Percentiles rank a stretch among this genome's conserved stretches.
phyloP scores from a whole-genome alignment of 2,888 invertebrate genomes.

The Synanthedon vespiformis region DNA sequence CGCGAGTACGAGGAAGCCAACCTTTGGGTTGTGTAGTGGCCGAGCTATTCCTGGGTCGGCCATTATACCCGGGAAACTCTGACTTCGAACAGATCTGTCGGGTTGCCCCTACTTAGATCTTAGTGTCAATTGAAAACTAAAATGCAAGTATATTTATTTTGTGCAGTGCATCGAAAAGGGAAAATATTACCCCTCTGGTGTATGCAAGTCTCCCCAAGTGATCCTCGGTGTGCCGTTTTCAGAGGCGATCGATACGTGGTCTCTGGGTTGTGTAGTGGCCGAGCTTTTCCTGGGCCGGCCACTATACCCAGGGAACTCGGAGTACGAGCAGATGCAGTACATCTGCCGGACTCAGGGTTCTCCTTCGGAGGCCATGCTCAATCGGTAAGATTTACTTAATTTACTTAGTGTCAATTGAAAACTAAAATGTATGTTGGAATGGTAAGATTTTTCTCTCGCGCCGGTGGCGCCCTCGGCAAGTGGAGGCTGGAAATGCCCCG shows the following conservation, averaged over 20 bases:
- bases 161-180: no score
- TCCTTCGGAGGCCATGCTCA: slow-evolving; percentile 98
- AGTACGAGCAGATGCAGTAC: slow-evolving; percentile 98
- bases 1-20: no score
- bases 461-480: slow-evolving; percentile 90
- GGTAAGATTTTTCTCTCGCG: slow-evolving; percentile 97
- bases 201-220: slow-evolving; percentile 89
- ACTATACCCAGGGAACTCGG: slow-evolving; percentile 98
- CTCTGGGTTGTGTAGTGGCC: slow-evolving; percentile 98
- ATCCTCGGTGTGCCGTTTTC: slow-evolving; percentile 98
- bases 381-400: slow-evolving; percentile 75
- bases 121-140: no score
- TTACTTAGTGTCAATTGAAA: no score
- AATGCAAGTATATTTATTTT: no score
- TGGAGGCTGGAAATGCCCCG: slow-evolving; percentile 93
- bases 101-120: no score
- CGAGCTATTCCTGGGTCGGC: no score
- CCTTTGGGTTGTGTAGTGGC: no score
- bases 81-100: no score
- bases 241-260: slow-evolving; percentile 99
- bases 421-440: slow-evolving; percentile 75
- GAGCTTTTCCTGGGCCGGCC: slow-evolving; percentile 99
- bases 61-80: no score
- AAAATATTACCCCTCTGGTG: no score
- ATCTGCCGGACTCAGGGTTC: slow-evolving; percentile 97